phyloP scores from a whole-genome alignment of 2,888 invertebrate species.

The Sesia apiformis region DNA sequence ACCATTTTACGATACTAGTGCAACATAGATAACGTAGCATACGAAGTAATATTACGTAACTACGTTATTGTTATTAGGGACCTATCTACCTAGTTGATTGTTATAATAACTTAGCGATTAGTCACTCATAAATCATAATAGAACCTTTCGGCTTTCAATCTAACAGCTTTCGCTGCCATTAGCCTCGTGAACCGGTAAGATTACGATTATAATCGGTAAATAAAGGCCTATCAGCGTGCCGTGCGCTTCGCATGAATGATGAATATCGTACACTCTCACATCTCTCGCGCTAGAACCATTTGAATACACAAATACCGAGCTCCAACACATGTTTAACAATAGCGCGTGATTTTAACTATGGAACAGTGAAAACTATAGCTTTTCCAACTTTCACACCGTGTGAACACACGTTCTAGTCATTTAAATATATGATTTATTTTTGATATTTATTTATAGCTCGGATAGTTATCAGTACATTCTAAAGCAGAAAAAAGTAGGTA shows the following conservation, averaged over 20 bases:
- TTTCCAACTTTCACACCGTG: conserved; percentile 5
- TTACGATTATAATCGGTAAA: conserved; percentile 10
- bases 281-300: conserved; percentile 12
- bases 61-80: too few species aligned
- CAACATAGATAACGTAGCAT: too few species aligned
- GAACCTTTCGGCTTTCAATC: background rate
- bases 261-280: conserved; percentile 2
- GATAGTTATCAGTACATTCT: too few species aligned
- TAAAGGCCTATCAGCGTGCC: conserved; percentile 2
- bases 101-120: too few species aligned
- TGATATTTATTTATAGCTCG: too few species aligned
- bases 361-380: conserved; percentile 10
- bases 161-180: background rate
- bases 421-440: too few species aligned
- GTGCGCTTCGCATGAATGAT: background rate
- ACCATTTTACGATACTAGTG: too few species aligned
- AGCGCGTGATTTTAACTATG: conserved; percentile 8
- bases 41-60: too few species aligned
- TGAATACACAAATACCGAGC: conserved; percentile 17
- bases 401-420: too few species aligned
- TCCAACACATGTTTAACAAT: conserved; percentile 14
- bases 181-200: conserved; percentile 2
- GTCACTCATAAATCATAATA: background rate
- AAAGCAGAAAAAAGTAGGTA: too few species aligned
- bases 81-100: too few species aligned